A percentile compares a stretch with the other conserved stretches of the same genome.
phyloP scores from a whole-genome alignment of 2,797 vertebrate genomes.

The Cryptoblepharus egeriae region DNA sequence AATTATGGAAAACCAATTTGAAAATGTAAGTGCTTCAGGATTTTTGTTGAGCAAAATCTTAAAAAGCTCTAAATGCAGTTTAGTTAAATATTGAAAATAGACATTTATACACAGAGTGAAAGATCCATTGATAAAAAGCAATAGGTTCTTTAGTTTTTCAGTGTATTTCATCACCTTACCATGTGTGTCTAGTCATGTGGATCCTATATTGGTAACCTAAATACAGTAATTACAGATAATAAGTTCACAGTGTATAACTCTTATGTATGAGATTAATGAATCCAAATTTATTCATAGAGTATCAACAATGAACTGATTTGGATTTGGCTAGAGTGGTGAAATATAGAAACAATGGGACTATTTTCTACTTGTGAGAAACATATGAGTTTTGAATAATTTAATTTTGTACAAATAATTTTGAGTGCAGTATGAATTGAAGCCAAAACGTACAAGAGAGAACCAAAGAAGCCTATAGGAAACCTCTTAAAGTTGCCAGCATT shows the following conservation, averaged over 20 bases:
- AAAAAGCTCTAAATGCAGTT: background rate
- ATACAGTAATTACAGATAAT: no score
- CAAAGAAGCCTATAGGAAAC: background rate
- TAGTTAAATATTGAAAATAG: slow-evolving; percentile 8
- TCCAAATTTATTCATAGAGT: no score
- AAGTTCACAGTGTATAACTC: background rate
- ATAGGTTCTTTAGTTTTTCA: no score
- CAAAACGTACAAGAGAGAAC: no score
- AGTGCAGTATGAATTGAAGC: background rate
- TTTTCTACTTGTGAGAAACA: background rate
- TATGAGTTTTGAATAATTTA: background rate
- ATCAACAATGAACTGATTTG: background rate
- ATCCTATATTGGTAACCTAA: background rate
- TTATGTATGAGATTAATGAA: background rate
- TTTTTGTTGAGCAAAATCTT: background rate
- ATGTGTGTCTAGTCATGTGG: background rate
- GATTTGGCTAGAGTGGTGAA: background rate
- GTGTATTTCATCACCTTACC: background rate
- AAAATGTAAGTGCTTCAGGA: background rate
- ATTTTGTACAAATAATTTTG: background rate
- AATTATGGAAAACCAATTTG: background rate
- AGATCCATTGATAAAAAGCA: background rate
- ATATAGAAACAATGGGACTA: background rate
- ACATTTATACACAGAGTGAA: background rate
- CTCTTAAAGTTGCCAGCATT: background rate